Percentiles rank a stretch among this genome's conserved stretches.
These are phyloP conservation scores for Labroides dimidiatus DNA, from an alignment of 2,797 vertebrate genomes.

Conservation along the genomic window DNA sequence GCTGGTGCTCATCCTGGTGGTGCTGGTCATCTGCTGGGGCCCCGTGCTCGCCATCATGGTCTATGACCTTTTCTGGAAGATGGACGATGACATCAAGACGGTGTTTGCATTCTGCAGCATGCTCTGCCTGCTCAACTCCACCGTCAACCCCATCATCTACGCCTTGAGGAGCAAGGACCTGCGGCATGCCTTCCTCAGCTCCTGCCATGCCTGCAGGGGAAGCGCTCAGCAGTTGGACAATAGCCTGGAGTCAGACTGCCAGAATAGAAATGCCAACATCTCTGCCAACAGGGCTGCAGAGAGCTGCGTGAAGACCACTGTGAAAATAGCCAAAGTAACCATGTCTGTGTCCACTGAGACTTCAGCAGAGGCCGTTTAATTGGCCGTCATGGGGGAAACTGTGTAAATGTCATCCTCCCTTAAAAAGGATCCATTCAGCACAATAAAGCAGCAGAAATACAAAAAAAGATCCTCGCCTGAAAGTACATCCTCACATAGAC, in stretches of 20 bases:
- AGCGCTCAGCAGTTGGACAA: slow-evolving; percentile 94
- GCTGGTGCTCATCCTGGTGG: slow-evolving; percentile 97
- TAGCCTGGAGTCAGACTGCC: slow-evolving; percentile 98
- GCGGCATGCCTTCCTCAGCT: slow-evolving; percentile 94
- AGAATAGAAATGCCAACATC: slow-evolving; percentile 91
- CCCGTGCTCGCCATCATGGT: slow-evolving; percentile 98
- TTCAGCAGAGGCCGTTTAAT: slow-evolving; percentile 93
- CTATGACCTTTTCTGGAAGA: slow-evolving; percentile 98
- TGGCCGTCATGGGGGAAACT: slow-evolving; percentile 26
- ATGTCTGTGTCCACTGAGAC: slow-evolving; percentile 99
- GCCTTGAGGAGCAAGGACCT: slow-evolving; percentile 98
- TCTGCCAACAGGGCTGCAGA: slow-evolving; percentile 95
- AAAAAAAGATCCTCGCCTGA: slow-evolving; percentile 38
- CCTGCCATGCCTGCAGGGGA: slow-evolving; percentile 92
- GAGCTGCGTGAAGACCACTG: slow-evolving; percentile 99
- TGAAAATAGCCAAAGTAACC: slow-evolving; percentile 99
- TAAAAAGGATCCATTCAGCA: slow-evolving; percentile 62
- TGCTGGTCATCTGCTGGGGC: slow-evolving; percentile 99
- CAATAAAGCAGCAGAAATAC: slow-evolving; percentile 45
- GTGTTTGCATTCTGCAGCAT: slow-evolving; percentile 99
- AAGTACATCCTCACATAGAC: slow-evolving; percentile 65
- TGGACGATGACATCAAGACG: slow-evolving; percentile 97
- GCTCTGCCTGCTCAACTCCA: slow-evolving; percentile 99
- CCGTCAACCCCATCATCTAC: slow-evolving; percentile 99
- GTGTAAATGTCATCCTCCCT: slow-evolving; percentile 66